Evolutionary conservation across 2,797 vertebrate genomes (phyloP), one percentile per base, ranked within the genome.

Genomic region (Spinus olivaceus): DNA sequence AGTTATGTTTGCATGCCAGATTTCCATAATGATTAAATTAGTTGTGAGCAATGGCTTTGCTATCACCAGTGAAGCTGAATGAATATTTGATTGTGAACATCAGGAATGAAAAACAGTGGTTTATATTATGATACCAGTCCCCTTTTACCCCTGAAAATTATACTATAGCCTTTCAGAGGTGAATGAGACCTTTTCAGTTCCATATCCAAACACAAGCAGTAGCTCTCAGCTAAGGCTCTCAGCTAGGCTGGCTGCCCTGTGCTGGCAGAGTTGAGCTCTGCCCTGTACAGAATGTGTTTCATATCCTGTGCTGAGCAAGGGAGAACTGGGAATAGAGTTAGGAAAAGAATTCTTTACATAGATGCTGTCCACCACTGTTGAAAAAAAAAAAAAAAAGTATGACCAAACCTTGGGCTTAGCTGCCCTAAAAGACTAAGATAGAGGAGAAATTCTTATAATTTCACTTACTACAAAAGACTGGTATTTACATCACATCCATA

Each of bases 401-500:
- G 28, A 32, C 10, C 12, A 50, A 10, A 46, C 2, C 10, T 21
- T 51, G 32, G 8, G 18, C 65, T 61, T 70, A 47, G 49, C 28
- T 51, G 33, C 12, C 18, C 28, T 49, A 28, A 57, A 24, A 49
- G 3, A 10, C 24, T 12, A 18, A 47, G 23, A 44, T 41, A 49
- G 1, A 51, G 46, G 16, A 56, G 6, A 25, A 80, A 35, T 59
- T 69, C 5, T 19, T 78, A 10, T 69, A 63, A 46, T 19, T 66
- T 73, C 22, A 35, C 3, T 59, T 81, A 9, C 27, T 39, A 33
- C 6, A 39, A 23, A 71, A n/a, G 25, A 14, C 4, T 53, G n/a
- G 19, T 24, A 60, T 63, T 61, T 88, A 35, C 25, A 37, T 13
- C 10, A 90, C 87, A 90, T 91, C 97, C 96, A 97, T 97, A 82